Evolutionary conservation across 1,140 invertebrate genomes (phyloP).

Genomic region (Drosophila punjabiensis): DNA sequence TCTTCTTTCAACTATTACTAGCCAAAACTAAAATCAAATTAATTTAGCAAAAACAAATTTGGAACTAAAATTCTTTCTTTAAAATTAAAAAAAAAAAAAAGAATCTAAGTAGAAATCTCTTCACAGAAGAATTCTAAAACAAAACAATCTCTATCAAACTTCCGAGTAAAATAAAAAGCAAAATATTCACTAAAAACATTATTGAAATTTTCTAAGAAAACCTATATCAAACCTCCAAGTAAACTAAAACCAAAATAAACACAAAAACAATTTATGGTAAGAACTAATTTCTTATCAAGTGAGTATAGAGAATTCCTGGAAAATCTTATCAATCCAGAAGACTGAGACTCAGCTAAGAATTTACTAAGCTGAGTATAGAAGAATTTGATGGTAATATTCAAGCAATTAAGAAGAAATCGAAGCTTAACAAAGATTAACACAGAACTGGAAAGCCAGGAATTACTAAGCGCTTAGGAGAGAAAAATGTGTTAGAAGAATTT

Average conservation of each 20-base stretch:
- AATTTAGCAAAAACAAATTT: too few relatives aligned
- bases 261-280: neutral
- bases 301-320: neutral
- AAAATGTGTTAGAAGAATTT: too few relatives aligned
- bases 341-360: neutral
- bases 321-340: neutral
- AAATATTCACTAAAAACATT: neutral
- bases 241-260: neutral
- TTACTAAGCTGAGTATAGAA: neutral
- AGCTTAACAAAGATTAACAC: neutral
- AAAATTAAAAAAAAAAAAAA: too few relatives aligned
- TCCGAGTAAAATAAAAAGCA: neutral
- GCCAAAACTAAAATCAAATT: too few relatives aligned
- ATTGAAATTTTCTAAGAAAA: neutral
- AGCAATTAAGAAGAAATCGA: neutral
- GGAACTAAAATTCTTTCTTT: too few relatives aligned
- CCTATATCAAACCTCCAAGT: neutral
- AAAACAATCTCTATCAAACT: neutral
- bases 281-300: neutral
- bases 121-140: too few relatives aligned
- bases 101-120: neutral
- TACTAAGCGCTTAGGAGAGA: too few relatives aligned
- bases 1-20: too few relatives aligned
- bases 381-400: neutral
- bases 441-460: neutral